Percentiles rank a stretch among this genome's conserved stretches.
These are phyloP conservation scores for Busarellus nigricollis DNA, from an alignment of 2,797 vertebrate genomes.

Conservation along the genomic window DNA sequence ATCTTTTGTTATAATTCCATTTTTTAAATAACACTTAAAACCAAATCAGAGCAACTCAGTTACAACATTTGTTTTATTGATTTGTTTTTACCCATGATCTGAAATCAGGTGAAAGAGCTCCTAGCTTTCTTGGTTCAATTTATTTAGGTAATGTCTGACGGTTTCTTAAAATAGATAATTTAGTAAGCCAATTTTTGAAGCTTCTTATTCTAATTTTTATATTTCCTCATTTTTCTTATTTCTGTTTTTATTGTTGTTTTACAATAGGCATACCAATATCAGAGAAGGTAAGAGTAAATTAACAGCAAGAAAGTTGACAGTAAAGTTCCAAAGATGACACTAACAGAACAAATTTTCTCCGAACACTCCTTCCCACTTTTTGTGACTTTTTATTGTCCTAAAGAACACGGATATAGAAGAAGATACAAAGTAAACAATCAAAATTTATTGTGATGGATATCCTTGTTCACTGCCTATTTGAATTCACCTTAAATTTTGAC, in stretches of 20 bases:
- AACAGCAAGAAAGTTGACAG: not conserved
- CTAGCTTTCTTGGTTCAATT: not conserved
- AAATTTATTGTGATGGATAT: conserved; percentile 31
- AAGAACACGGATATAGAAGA: not conserved
- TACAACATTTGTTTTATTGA: not conserved
- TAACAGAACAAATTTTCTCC: not conserved
- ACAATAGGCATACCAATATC: not conserved
- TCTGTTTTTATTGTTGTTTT: not conserved
- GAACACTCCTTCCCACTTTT: not conserved
- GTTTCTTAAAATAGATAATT: not conserved
- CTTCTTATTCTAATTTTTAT: not conserved
- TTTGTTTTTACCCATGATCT: not conserved
- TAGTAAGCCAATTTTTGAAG: not conserved
- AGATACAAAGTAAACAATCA: not conserved
- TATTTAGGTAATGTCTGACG: not conserved
- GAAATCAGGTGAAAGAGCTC: not conserved
- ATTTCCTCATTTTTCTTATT: not conserved
- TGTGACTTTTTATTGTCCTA: not conserved
- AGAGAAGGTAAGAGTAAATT: not conserved
- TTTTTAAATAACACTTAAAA: not conserved
- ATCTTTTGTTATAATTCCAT: not conserved
- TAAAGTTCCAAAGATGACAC: not conserved
- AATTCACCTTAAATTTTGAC: conserved; percentile 19
- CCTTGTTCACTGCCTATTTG: not conserved
- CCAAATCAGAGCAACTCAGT: not conserved